These are phyloP conservation scores for Megalurothrips usitatus DNA, from an alignment of 2,888 invertebrate species.

Conservation along the genomic window DNA sequence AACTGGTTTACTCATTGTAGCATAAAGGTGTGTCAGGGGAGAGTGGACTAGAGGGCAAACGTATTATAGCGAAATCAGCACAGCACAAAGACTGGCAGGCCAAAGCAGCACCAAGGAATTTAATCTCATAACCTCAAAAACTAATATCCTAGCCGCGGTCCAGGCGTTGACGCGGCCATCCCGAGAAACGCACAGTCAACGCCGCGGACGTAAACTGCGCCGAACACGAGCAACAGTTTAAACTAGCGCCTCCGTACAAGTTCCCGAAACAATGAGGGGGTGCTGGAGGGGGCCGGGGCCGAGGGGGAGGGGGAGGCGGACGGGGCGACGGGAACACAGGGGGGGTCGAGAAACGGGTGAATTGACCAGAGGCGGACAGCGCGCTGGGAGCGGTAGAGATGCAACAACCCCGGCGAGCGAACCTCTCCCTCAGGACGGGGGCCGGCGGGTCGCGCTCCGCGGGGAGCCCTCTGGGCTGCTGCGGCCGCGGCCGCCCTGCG, in stretches of 20 bases:
- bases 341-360: not conserved
- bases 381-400: not conserved
- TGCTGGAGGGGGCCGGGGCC: not conserved
- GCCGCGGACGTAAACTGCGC: not conserved
- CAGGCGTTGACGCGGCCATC: not conserved
- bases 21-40: not conserved
- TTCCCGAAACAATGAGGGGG: not conserved
- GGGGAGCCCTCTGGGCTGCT: too few species aligned
- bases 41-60: not conserved
- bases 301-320: not conserved
- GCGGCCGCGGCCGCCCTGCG: too few species aligned
- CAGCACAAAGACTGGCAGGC: not conserved
- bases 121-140: conserved; percentile 10
- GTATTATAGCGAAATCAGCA: not conserved
- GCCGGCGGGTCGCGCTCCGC: too few species aligned
- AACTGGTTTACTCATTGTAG: not conserved
- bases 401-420: not conserved
- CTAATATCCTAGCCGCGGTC: not conserved
- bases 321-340: not conserved
- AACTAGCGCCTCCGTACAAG: not conserved
- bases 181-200: not conserved
- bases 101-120: not conserved
- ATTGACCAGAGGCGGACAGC: not conserved
- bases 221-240: not conserved
- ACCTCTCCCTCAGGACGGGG: not conserved